These are phyloP conservation scores for Cabera pusaria DNA, from an alignment of 2,888 invertebrate species.

Conservation along the genomic window DNA sequence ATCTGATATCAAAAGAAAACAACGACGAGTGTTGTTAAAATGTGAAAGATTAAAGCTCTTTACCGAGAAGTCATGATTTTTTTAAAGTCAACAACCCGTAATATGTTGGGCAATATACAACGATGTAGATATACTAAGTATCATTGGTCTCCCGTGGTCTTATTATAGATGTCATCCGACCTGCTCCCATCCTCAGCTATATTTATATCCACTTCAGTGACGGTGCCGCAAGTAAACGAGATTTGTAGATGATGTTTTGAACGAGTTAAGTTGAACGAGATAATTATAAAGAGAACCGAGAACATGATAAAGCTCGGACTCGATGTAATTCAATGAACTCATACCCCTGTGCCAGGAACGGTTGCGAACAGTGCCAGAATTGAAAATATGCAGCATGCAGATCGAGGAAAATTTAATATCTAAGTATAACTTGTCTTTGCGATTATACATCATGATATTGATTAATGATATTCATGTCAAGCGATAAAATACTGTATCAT, in stretches of 20 bases:
- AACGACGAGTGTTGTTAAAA: conserved; percentile 9
- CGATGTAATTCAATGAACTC: conserved; percentile 13
- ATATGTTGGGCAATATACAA: conserved; percentile 67
- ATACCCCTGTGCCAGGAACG: conserved; percentile 9
- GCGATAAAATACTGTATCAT: too few species aligned
- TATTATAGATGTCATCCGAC: conserved; percentile 82
- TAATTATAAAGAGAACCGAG: too few species aligned
- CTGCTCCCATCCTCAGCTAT: conserved; percentile 80
- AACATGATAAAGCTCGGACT: conserved; percentile 4
- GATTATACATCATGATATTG: too few species aligned
- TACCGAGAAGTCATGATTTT: conserved; percentile 21
- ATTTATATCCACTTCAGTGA: conserved; percentile 70
- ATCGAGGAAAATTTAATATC: neutral
- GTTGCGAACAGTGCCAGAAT: conserved; percentile 10
- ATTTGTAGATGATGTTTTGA: conserved; percentile 48
- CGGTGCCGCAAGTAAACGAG: conserved; percentile 55
- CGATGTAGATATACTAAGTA: conserved; percentile 65
- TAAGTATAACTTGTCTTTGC: too few species aligned
- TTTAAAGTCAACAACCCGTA: conserved; percentile 74
- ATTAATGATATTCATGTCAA: too few species aligned
- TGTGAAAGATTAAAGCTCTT: conserved; percentile 12
- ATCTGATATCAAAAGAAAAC: conserved; percentile 23
- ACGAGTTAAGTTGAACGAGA: conserved; percentile 31
- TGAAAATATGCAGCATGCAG: conserved; percentile 11
- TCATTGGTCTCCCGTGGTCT: conserved; percentile 76